Evolutionary conservation across 2,888 invertebrate species (phyloP).

Genomic region (Ichneumon xanthorius): DNA sequence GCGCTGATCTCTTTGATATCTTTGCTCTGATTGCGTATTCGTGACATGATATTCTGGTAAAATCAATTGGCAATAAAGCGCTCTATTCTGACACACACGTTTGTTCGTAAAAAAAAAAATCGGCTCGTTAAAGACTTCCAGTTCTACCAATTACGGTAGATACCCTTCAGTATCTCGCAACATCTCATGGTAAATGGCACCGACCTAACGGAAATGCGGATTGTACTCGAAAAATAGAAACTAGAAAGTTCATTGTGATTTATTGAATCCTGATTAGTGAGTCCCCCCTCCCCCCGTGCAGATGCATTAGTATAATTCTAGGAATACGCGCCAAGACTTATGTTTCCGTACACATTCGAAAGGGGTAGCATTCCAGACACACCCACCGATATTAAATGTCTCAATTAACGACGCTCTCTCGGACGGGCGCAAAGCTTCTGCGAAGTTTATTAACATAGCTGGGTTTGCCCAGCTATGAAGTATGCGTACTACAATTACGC

Average conservation of each 20-base stretch:
- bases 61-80: background rate
- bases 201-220: background rate
- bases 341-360: constrained; percentile 51
- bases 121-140: background rate
- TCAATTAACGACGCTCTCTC: background rate
- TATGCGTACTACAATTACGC: background rate
- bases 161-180: background rate
- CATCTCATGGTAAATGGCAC: background rate
- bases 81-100: background rate
- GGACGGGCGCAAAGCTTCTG: constrained; percentile 1
- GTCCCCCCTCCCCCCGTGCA: background rate
- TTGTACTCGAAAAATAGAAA: background rate
- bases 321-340: constrained; percentile 34
- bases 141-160: background rate
- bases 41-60: background rate
- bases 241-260: constrained; percentile 45
- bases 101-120: background rate
- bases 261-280: constrained; percentile 53
- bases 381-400: constrained; percentile 7
- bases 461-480: no score
- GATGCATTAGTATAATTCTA: background rate
- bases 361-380: constrained; percentile 21
- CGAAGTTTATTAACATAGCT: background rate
- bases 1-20: background rate
- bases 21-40: background rate